Base-by-base conservation (phyloP, 2,888 invertebrate species). In the Amblyjoppa fuscipennis region DNA sequence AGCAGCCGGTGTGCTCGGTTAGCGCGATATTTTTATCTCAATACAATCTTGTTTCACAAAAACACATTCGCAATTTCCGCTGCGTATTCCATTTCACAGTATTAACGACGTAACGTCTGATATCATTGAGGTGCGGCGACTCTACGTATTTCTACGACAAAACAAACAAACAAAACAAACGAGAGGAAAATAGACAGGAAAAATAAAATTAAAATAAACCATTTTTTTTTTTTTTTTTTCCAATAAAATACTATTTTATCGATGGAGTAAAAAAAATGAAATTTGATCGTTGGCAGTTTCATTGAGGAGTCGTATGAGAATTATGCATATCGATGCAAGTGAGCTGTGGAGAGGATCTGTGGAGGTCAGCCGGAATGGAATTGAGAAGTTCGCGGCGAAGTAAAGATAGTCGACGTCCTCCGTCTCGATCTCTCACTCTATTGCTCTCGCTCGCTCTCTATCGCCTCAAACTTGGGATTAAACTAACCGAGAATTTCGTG, bases 1-100 rank as follows among this genome's bases (percentile, higher is more conserved):
- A 89, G 92, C 91, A 87, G 90, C 89, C 91, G 91, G 91, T 92
- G 89, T 88, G 90, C 89, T 87, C 87, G 88, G 74, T 86, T 68
- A 77, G 86, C 75, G 87, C 84, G 75, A 80, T 51, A 73, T 56
- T 81, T 20, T 76, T 71, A 56, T 68, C 74, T 41, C 31, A 38
- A 45, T 6, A 49, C 9, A 34, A n/a, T 73, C 38, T 68, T 34
- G 70, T 61, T 79, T 61, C 11, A 51, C 31, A 16, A 70, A 31
- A 64, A 31, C 61, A 31, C 34, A 64, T 5, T 31, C 31, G 5
- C 61, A 28, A 34, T 6, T 16, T n/a, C 5, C 61, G 31, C 64
- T n/a, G 64, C 68, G 68, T 41, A 68, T 41, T 68, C 68, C 41
- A 68, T 41, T 38, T 41, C 41, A 68, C 41, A 38, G 41, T 41